phyloP scores from a whole-genome alignment of 2,888 invertebrate species.

The Mythimna loreyi region DNA sequence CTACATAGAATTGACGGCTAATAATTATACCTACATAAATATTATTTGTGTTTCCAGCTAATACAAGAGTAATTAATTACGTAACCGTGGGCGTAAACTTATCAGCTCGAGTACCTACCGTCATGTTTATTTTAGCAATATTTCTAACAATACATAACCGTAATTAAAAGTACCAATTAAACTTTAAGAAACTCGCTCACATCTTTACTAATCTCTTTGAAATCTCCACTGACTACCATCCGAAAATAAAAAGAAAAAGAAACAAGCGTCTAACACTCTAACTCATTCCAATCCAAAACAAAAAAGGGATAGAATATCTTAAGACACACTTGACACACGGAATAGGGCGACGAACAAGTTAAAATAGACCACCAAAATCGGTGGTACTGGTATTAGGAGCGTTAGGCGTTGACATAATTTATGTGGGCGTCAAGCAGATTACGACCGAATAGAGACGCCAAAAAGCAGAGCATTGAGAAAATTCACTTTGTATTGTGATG shows the following conservation, averaged over 20 bases:
- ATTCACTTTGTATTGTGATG: not conserved
- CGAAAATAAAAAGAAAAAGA: conserved; percentile 5
- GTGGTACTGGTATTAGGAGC: conserved; percentile 56
- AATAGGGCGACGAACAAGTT: conserved; percentile 54
- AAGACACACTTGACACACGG: conserved; percentile 58
- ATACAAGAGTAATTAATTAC: conserved; percentile 2
- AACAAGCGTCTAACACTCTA: conserved; percentile 13
- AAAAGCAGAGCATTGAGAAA: conserved; percentile 28
- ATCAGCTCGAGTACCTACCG: conserved; percentile 4
- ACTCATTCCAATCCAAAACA: conserved; percentile 39
- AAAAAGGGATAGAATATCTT: conserved; percentile 49
- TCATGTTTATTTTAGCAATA: conserved; percentile 1
- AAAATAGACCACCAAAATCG: conserved; percentile 72
- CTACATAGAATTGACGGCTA: not conserved
- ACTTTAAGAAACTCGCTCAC: not conserved
- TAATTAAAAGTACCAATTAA: not conserved
- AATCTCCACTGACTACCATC: not conserved
- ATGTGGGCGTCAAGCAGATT: conserved; percentile 80
- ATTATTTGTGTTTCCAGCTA: conserved; percentile 4
- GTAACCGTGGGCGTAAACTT: conserved; percentile 39
- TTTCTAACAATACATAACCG: too few species aligned
- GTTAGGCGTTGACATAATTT: conserved; percentile 76
- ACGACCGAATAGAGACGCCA: conserved; percentile 63
- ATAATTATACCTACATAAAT: not conserved
- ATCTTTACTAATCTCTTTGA: not conserved